Base-by-base conservation (phyloP, 2,888 invertebrate genomes). In the Amiota minor region DNA sequence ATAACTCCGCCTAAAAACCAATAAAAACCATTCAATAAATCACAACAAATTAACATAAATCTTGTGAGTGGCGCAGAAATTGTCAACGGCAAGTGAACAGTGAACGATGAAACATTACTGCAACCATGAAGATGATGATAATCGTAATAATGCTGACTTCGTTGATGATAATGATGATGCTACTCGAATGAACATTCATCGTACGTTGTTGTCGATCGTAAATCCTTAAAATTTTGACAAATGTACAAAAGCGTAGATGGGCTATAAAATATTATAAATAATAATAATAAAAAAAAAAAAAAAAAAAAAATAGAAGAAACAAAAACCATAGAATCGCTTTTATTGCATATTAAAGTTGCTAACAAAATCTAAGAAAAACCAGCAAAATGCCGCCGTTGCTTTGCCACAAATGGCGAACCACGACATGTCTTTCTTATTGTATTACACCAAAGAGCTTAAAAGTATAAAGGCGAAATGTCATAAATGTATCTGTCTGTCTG, bases 11-110 rank as follows among this genome's bases (percentile, higher is more conserved):
- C 77, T 74, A 74, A 85, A 76, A 74, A 75, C 80, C 82, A 86
- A 83, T 83, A 86, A 86, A 83, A 86, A 79, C 82, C 85, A 80
- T 85, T 86, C 86, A 83, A 83, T 86, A 86, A 83, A 83, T 83
- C 86, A 83, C 82, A 80, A 80, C 85, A 83, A 86, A 83, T 83
- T 83, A 83, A 86, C 83, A 83, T 83, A 83, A 83, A 83, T 83
- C 83, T 83, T 79, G 67, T 77, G 73, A 62, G 62, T 59, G 73
- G 20, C 70, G 61, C 61, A 69, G 76, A 69, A 75, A 75, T 86
- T 83, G 84, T 85, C 84, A 81, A 70, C 82, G 73, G 46, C n/a
- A 9, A 61, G 53, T 53, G 12, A n/a, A n/a, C 53, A 9, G 53
- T 35, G 35, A 35, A 35, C 35, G 35, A 35, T 35, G 35, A 35